phyloP scores from a whole-genome alignment of 1,140 invertebrate species.

The Palaemon carinicauda region DNA sequence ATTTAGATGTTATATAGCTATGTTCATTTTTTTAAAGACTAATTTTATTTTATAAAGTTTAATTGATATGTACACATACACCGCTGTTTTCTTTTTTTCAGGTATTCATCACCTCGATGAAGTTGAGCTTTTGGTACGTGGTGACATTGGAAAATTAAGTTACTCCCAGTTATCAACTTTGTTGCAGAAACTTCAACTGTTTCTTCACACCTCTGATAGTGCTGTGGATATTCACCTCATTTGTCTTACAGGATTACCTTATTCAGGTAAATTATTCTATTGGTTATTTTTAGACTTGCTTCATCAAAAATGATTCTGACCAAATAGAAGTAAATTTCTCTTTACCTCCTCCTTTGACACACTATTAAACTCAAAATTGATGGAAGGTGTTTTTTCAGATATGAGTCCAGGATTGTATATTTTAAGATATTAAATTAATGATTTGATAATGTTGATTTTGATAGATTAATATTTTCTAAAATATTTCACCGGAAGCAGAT shows the following conservation, averaged over 20 bases:
- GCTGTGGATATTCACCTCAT: slow-evolving; percentile 50
- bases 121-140: slow-evolving; percentile 81
- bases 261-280: slow-evolving; percentile 56
- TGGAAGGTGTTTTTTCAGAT: too few species aligned
- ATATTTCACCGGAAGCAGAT: too few species aligned
- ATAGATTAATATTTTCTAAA: too few species aligned
- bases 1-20: too few species aligned
- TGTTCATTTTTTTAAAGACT: too few species aligned
- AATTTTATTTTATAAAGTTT: background rate
- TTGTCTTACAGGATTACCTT: slow-evolving; percentile 45
- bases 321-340: too few species aligned
- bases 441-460: too few species aligned
- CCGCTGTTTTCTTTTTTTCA: slow-evolving; percentile 54
- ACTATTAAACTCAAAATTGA: too few species aligned
- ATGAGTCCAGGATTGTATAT: too few species aligned
- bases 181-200: slow-evolving; percentile 70
- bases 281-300: background rate
- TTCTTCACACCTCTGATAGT: slow-evolving; percentile 72
- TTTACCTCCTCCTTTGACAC: too few species aligned
- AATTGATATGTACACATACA: background rate
- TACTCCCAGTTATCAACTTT: slow-evolving; percentile 78
- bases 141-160: slow-evolving; percentile 72
- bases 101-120: slow-evolving; percentile 79
- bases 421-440: too few species aligned
- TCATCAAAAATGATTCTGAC: background rate